These are phyloP conservation scores for Tuta absoluta DNA, from an alignment of 2,888 invertebrate genomes.

Conservation along the genomic window DNA sequence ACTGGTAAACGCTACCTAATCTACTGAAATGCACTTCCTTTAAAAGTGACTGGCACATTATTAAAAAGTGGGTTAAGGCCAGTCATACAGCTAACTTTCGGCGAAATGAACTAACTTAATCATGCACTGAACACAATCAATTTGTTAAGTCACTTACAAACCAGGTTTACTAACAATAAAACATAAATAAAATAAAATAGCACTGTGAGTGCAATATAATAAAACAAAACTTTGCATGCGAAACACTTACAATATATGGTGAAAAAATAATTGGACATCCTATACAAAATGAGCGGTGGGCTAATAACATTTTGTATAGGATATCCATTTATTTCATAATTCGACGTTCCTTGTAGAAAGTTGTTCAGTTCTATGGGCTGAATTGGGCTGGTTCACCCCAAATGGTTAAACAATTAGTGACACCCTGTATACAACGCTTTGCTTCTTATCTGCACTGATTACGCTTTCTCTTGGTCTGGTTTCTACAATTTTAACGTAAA, in stretches of 20 bases:
- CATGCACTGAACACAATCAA: constrained; percentile 10
- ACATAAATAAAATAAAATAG: no score
- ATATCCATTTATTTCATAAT: no score
- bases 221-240: no score
- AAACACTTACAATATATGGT: neutral
- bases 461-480: constrained; percentile 31
- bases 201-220: no score
- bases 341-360: neutral
- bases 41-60: constrained; percentile 15
- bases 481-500: constrained; percentile 24
- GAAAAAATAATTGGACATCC: neutral
- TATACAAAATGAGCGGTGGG: neutral
- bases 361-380: neutral
- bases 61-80: constrained; percentile 18
- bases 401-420: no score
- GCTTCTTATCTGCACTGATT: constrained; percentile 22
- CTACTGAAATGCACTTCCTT: constrained; percentile 18
- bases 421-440: constrained; percentile 16
- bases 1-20: constrained; percentile 7
- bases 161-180: neutral
- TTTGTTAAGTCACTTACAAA: neutral
- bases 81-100: constrained; percentile 10
- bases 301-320: neutral
- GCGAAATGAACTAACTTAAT: neutral
- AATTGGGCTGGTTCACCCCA: no score